Conservation (phyloP, 2,113 vertebrate species). For the Cercocebus atys region DNA sequence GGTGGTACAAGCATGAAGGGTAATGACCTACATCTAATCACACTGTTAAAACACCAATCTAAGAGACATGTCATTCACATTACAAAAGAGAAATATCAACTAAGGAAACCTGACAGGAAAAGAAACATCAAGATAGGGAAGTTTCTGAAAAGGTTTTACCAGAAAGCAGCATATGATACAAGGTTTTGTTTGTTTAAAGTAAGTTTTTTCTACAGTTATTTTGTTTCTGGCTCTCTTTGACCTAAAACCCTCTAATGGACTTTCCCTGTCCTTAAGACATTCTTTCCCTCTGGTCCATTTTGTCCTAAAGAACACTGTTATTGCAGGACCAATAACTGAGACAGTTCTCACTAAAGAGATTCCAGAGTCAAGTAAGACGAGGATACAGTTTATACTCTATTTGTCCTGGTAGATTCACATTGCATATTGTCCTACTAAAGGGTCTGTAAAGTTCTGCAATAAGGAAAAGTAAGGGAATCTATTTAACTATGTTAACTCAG, state of each 20-base stretch:
- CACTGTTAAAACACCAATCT: background rate
- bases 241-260: background rate
- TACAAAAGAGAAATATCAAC: constrained; percentile 27
- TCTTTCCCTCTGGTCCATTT: background rate
- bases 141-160: constrained; percentile 37
- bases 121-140: constrained; percentile 6
- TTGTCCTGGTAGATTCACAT: background rate
- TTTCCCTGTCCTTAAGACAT: background rate
- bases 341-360: background rate
- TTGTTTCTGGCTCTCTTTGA: constrained; percentile 39
- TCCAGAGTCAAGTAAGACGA: background rate
- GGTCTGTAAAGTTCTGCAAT: background rate
- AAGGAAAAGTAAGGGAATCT: background rate
- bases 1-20: background rate
- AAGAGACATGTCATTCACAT: background rate
- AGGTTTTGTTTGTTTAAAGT: constrained; percentile 19
- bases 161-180: background rate
- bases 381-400: background rate
- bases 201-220: background rate
- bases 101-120: constrained; percentile 47
- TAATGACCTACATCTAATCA: background rate
- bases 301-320: background rate
- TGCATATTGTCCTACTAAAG: background rate
- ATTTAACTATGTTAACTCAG: background rate
- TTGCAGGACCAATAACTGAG: background rate